Evolutionary conservation across 2,797 vertebrate species (phyloP).

Genomic region (Melanotaenia maccullochi): DNA sequence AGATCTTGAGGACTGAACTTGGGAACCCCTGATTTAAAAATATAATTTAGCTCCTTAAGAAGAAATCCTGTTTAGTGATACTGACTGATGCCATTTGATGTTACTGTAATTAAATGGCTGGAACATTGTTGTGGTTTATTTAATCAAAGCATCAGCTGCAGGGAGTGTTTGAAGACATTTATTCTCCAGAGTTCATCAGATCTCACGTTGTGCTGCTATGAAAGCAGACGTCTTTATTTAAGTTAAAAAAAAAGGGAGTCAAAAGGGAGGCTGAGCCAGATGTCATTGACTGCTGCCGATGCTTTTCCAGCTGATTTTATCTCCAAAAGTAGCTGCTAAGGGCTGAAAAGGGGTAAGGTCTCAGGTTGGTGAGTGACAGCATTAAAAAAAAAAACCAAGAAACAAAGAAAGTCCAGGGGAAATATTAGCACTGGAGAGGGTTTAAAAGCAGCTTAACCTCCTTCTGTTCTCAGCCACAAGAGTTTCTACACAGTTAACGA

Average conservation of each 20-base stretch:
- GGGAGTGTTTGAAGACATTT: background rate
- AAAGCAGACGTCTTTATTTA: background rate
- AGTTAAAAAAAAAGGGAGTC: too few species aligned
- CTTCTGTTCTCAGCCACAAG: background rate
- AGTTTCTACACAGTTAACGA: background rate
- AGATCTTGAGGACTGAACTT: too few species aligned
- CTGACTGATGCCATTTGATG: too few species aligned
- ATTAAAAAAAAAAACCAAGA: background rate
- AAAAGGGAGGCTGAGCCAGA: too few species aligned
- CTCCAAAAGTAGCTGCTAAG: background rate
- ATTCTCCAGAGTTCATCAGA: background rate
- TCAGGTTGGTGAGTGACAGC: background rate
- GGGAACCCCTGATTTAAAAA: too few species aligned
- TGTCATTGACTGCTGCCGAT: too few species aligned
- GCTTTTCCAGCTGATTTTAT: too few species aligned
- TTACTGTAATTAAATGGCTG: background rate
- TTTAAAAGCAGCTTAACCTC: background rate
- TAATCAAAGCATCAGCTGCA: background rate
- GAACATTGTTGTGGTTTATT: background rate
- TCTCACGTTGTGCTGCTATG: background rate
- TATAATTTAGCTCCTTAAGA: too few species aligned
- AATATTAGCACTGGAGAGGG: background rate
- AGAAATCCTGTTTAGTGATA: too few species aligned
- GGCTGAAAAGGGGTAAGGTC: background rate
- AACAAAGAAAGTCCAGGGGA: background rate